Conservation (phyloP, 1,140 invertebrate genomes). For the Anastrepha obliqua region DNA sequence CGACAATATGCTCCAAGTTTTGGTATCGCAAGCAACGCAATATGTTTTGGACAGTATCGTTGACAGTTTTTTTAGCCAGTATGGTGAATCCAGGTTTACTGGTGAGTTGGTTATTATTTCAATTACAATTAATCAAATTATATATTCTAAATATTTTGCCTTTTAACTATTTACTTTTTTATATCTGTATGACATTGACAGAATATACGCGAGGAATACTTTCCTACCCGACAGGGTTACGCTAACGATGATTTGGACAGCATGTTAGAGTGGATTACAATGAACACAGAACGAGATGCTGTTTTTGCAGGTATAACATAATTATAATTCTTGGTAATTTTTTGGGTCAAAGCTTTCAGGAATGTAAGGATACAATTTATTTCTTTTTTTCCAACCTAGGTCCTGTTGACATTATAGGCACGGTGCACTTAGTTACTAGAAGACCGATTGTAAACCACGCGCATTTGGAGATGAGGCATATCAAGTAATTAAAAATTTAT, state of each 20-base stretch:
- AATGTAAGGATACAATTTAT: background rate
- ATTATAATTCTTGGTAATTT: background rate
- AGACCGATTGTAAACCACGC: conserved; percentile 72
- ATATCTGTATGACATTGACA: conserved; percentile 44
- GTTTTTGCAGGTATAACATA: conserved; percentile 65
- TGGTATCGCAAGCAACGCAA: conserved; percentile 70
- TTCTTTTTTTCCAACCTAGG: conserved; percentile 55
- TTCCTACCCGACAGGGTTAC: conserved; percentile 59
- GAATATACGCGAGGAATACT: conserved; percentile 71
- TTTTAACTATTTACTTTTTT: no score
- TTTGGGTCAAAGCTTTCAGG: background rate
- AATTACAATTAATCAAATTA: no score
- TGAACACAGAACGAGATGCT: conserved; percentile 71
- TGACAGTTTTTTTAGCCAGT: conserved; percentile 70
- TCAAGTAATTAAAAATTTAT: conserved; percentile 62
- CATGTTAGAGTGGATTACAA: conserved; percentile 72
- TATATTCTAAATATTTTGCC: no score
- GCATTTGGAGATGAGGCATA: conserved; percentile 70
- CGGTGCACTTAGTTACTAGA: conserved; percentile 69
- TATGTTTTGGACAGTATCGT: conserved; percentile 72
- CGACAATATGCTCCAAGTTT: conserved; percentile 70
- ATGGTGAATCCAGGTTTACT: conserved; percentile 71
- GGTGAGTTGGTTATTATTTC: conserved; percentile 57
- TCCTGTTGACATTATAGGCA: conserved; percentile 71
- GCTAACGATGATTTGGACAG: conserved; percentile 66